Percentiles rank a stretch among this genome's conserved stretches.
Evolutionary conservation across 2,888 invertebrate species (phyloP).

Genomic region (Bursaphelenchus okinawaensis): DNA sequence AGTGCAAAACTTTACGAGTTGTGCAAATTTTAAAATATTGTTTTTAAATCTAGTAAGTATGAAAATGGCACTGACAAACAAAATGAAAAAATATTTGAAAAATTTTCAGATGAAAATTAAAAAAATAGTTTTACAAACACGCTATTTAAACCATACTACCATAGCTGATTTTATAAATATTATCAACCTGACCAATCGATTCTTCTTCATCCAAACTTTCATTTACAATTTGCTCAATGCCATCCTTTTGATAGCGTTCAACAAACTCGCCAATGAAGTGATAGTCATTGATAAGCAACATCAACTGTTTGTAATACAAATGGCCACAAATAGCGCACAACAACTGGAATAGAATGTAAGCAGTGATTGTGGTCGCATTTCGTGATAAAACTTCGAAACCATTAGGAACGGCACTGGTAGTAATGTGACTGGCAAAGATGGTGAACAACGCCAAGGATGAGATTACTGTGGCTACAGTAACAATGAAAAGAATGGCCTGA

Average conservation of each 20-base stretch:
- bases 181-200: too few relatives aligned
- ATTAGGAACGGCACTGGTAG: neutral
- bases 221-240: neutral
- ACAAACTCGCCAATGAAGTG: neutral
- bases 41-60: too few relatives aligned
- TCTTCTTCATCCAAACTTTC: too few relatives aligned
- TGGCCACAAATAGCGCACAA: neutral
- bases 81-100: too few relatives aligned
- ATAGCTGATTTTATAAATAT: too few relatives aligned
- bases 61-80: too few relatives aligned
- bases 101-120: too few relatives aligned
- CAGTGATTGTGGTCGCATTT: neutral
- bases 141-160: too few relatives aligned
- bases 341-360: neutral
- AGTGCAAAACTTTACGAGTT: too few relatives aligned
- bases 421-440: neutral
- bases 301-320: neutral
- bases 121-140: too few relatives aligned
- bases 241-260: neutral
- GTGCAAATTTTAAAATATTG: too few relatives aligned
- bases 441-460: neutral
- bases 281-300: neutral
- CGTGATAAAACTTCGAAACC: neutral
- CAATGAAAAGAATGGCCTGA: neutral
- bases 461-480: neutral